Conservation (phyloP, 2,797 vertebrate species). For the Cirrhinus mrigala region DNA sequence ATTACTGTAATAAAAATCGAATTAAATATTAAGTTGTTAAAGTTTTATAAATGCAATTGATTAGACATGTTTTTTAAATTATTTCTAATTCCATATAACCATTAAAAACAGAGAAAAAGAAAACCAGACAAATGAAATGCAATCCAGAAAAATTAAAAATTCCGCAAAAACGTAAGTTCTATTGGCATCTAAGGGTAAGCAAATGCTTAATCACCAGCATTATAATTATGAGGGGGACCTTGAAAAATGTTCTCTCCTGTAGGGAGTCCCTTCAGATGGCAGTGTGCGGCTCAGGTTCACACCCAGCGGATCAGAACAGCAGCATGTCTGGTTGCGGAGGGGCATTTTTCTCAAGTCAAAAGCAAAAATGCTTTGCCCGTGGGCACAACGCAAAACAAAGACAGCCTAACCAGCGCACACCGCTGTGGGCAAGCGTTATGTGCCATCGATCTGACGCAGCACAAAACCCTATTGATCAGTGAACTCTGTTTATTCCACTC, state of each 20-base stretch:
- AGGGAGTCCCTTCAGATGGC: not conserved
- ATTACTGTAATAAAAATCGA: no score
- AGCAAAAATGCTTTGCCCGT: constrained; percentile 17
- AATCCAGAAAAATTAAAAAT: not conserved
- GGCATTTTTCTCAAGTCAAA: constrained; percentile 58
- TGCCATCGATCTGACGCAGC: constrained; percentile 44
- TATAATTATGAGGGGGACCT: not conserved
- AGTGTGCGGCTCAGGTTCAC: not conserved
- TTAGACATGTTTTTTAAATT: no score
- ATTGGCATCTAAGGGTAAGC: not conserved
- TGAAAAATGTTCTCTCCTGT: no score
- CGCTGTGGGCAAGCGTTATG: constrained; percentile 37
- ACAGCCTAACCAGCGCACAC: constrained; percentile 55
- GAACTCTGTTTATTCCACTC: constrained; percentile 36
- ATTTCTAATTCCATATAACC: no score
- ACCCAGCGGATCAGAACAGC: not conserved
- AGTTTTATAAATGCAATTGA: no score
- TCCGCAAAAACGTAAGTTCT: not conserved
- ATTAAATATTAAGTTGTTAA: no score
- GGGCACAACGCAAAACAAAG: constrained; percentile 59
- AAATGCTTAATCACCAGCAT: not conserved
- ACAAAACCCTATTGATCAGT: constrained; percentile 49
- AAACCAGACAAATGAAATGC: no score
- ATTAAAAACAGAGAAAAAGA: no score
- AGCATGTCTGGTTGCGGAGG: constrained; percentile 40